These are phyloP conservation scores for Rhopalosiphum maidis DNA, from an alignment of 1,140 invertebrate genomes.

Conservation along the genomic window DNA sequence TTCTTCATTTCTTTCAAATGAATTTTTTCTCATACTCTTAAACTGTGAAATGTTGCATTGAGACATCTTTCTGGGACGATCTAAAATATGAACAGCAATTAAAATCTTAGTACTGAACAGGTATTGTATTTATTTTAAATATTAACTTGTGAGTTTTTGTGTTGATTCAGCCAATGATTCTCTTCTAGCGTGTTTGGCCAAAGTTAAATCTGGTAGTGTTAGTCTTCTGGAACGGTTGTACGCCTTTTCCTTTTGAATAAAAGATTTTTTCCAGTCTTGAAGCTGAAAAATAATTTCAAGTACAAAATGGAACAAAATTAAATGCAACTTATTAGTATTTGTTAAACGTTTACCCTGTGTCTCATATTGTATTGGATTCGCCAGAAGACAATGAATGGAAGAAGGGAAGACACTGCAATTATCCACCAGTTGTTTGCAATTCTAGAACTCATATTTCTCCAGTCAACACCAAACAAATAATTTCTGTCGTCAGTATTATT, in stretches of 20 bases:
- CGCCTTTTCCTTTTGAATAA: background rate
- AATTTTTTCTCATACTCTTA: background rate
- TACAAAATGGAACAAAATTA: background rate
- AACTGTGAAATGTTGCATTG: background rate
- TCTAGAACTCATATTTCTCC: background rate
- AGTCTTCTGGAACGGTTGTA: background rate
- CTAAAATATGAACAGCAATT: background rate
- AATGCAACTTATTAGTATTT: background rate
- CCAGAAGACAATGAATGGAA: background rate
- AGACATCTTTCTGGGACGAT: background rate
- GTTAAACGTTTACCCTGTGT: background rate
- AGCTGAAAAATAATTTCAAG: background rate
- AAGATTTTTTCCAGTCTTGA: background rate
- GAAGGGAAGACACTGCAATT: background rate
- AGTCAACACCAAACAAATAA: background rate
- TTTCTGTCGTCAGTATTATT: background rate
- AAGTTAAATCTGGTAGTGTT: constrained; percentile 47
- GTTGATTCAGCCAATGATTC: background rate
- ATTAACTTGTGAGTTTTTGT: background rate
- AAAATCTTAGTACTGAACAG: background rate
- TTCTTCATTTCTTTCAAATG: constrained; percentile 21
- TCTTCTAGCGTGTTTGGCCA: constrained; percentile 33
- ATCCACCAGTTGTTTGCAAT: constrained; percentile 19
- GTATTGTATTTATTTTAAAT: background rate
- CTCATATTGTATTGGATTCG: background rate